These are phyloP conservation scores for Myiozetetes cayanensis DNA, from an alignment of 2,113 vertebrate species.

Conservation along the genomic window DNA sequence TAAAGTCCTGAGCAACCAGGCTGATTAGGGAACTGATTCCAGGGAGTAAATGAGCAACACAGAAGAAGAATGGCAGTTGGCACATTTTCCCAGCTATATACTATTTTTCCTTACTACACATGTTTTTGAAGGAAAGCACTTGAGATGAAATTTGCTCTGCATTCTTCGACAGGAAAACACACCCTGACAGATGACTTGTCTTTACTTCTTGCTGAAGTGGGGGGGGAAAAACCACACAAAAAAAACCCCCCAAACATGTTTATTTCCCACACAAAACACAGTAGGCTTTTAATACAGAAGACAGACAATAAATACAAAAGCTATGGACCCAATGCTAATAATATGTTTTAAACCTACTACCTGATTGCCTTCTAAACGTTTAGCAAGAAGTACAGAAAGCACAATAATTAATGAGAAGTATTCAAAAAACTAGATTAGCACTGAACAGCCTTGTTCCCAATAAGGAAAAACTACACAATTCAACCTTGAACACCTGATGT, in stretches of 20 bases:
- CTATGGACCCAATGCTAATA: not conserved
- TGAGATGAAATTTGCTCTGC: not conserved
- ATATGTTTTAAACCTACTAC: not conserved
- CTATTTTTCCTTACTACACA: not conserved
- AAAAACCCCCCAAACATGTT: not conserved
- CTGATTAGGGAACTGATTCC: not conserved
- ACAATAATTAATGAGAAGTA: not conserved
- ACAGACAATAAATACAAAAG: not conserved
- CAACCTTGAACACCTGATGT: not conserved
- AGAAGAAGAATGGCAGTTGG: not conserved
- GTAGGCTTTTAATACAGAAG: not conserved
- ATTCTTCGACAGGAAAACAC: not conserved
- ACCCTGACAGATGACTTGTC: not conserved
- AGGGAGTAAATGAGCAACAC: not conserved
- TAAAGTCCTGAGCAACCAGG: not conserved
- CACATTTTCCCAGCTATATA: not conserved
- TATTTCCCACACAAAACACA: not conserved
- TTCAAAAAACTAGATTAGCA: not conserved
- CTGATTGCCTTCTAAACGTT: not conserved
- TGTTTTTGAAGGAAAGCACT: not conserved
- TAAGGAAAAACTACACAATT: not conserved
- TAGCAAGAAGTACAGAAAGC: not conserved
- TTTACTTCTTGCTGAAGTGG: not conserved
- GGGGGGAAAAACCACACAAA: not conserved
- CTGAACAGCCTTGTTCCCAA: not conserved